A percentile compares a stretch with the other conserved stretches of the same genome.
phyloP scores from a whole-genome alignment of 2,113 vertebrate genomes.

The Coturnix japonica region DNA sequence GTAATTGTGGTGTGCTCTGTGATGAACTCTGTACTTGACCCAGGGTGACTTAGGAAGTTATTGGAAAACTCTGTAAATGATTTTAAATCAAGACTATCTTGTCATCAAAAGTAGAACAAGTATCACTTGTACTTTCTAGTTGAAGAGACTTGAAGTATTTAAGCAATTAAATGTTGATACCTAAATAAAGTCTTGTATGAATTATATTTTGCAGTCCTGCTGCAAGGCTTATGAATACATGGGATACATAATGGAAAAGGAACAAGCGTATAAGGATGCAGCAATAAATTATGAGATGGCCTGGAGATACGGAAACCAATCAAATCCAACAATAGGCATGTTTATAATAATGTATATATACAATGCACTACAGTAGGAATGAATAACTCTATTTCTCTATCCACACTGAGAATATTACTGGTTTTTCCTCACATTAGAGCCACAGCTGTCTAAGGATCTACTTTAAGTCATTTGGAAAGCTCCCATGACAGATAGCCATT shows the following conservation, averaged over 20 bases:
- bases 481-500: background rate
- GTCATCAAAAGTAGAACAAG: background rate
- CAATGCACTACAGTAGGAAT: background rate
- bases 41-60: rapidly evolving
- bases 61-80: background rate
- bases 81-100: background rate
- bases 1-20: background rate
- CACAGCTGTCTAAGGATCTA: background rate
- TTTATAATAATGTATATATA: background rate
- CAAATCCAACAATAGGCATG: constrained; percentile 89
- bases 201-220: constrained; percentile 85
- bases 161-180: background rate
- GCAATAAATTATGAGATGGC: constrained; percentile 95
- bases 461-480: background rate
- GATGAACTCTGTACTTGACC: background rate
- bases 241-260: constrained; percentile 99
- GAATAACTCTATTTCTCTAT: background rate
- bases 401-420: background rate
- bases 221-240: constrained; percentile 98
- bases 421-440: background rate
- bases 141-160: background rate
- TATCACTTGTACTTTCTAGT: background rate
- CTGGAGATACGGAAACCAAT: constrained; percentile 93
- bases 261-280: constrained; percentile 93
- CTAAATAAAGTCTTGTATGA: background rate